These are phyloP conservation scores for Cotesia congregata DNA, from an alignment of 2,888 invertebrate species.

Conservation along the genomic window DNA sequence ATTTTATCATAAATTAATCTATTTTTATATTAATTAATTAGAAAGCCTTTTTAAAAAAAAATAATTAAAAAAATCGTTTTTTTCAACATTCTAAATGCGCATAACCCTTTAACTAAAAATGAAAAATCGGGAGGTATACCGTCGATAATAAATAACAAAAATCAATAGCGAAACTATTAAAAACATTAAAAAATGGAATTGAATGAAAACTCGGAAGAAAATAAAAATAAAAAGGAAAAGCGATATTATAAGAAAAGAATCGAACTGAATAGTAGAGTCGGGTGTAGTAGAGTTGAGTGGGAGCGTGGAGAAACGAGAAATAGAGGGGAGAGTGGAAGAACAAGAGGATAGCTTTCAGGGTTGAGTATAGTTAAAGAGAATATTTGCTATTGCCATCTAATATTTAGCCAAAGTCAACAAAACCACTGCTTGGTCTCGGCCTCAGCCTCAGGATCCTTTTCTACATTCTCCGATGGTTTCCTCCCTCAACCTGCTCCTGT, in stretches of 20 bases:
- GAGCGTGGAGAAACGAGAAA: not conserved
- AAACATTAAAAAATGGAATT: not conserved
- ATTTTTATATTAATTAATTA: no score
- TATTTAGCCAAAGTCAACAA: constrained; percentile 68
- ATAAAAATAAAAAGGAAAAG: constrained; percentile 32
- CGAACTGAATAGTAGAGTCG: constrained; percentile 16
- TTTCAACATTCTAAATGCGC: no score
- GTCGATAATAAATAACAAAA: not conserved
- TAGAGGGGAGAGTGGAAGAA: constrained; percentile 40
- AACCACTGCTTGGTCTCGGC: constrained; percentile 49
- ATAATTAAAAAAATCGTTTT: no score
- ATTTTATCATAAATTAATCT: no score
- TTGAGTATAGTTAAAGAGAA: constrained; percentile 60
- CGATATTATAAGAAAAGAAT: constrained; percentile 40
- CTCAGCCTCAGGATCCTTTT: constrained; percentile 62
- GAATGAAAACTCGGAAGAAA: not conserved
- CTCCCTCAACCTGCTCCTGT: constrained; percentile 47
- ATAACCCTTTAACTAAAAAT: not conserved
- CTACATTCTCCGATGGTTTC: constrained; percentile 53
- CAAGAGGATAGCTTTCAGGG: constrained; percentile 46
- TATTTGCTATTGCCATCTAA: constrained; percentile 67
- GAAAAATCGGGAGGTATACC: not conserved
- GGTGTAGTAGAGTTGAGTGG: not conserved
- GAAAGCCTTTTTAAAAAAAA: no score
- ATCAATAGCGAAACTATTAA: constrained; percentile 2